Evolutionary conservation across 2,888 invertebrate genomes (phyloP), one percentile per base, ranked within the genome.

Genomic region (Drosophila rubida): DNA sequence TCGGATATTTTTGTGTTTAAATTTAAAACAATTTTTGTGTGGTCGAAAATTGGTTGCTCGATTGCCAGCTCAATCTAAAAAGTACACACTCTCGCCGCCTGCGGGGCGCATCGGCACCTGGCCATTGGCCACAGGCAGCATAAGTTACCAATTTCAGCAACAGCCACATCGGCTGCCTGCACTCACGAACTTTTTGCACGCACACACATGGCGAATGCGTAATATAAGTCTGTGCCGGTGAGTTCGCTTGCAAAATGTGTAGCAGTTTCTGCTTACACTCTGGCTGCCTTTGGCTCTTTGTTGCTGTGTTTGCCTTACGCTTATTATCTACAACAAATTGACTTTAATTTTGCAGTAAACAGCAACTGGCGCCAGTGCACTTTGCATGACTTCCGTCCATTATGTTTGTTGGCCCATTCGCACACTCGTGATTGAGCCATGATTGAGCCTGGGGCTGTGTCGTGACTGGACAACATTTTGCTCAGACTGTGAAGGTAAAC

Each of bases 291-390:
- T 41, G 9, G 30, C 13, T 42, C 9, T 14, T 35, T 68, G 27
- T 35, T 32, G 32, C 22, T 65, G 16, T 50, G 25, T 53, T 63
- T 68, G 44, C 53, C 35, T 54, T 60, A 55, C 42, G 51, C 68
- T 78, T 78, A 75, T 84, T 75, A 80, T 68, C 69, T 66, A 78
- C n/a, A 83, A 70, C 81, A 87, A 82, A 82, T 82, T 86, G 80
- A 72, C 84, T 80, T 80, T 70, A 69, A 74, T 88, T 75, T 59
- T 55, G 57, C 58, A 42, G 62, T 63, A 61, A 65, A 60, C 58
- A 46, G 59, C 46, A 68, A 64, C 59, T 71, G 75, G 65, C 73
- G 67, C 55, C 64, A 22, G 16, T 65, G 71, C 69, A 78, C 69
- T 68, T 80, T 75, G 74, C 78, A 76, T 76, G 81, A 69, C 74